Evolutionary conservation across 2,797 vertebrate genomes (phyloP).

Genomic region (Dicrostonyx torquatus): DNA sequence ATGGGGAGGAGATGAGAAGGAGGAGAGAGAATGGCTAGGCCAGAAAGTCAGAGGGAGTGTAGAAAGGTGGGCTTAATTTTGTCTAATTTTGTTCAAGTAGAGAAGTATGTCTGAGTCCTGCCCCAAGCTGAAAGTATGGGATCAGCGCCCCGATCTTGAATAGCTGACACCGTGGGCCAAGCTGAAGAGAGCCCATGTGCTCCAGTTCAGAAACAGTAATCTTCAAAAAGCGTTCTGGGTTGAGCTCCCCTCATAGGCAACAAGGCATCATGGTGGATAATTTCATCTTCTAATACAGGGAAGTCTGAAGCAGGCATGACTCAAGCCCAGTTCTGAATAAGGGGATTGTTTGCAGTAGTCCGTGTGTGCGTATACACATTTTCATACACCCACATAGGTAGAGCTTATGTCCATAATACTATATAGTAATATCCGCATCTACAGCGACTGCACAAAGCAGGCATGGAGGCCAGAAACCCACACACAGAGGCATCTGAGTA

Average conservation of each 20-base stretch:
- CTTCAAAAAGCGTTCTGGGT: conserved; percentile 65
- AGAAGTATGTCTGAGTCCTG: conserved; percentile 48
- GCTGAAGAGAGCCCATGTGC: conserved; percentile 26
- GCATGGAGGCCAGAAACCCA: neutral
- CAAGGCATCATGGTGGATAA: conserved; percentile 32
- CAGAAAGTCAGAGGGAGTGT: neutral
- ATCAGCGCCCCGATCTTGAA: conserved; percentile 36
- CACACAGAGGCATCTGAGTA: conserved; percentile 16
- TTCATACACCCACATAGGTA: conserved; percentile 57
- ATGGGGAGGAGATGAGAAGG: too few species aligned
- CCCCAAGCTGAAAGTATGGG: conserved; percentile 32
- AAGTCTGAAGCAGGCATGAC: conserved; percentile 62
- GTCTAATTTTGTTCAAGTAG: conserved; percentile 35
- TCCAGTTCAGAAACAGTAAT: conserved; percentile 51
- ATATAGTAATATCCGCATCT: neutral
- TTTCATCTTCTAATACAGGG: conserved; percentile 50
- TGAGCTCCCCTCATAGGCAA: conserved; percentile 38
- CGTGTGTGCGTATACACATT: conserved; percentile 41
- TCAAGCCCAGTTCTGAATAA: conserved; percentile 62
- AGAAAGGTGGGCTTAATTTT: conserved; percentile 9
- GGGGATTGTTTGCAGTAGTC: conserved; percentile 56
- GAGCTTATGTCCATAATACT: conserved; percentile 43
- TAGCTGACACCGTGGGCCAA: neutral
- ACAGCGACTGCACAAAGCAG: conserved; percentile 27
- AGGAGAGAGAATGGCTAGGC: neutral